These are phyloP conservation scores for Leptarthrus brevirostris DNA, from an alignment of 2,888 invertebrate genomes.

Conservation along the genomic window DNA sequence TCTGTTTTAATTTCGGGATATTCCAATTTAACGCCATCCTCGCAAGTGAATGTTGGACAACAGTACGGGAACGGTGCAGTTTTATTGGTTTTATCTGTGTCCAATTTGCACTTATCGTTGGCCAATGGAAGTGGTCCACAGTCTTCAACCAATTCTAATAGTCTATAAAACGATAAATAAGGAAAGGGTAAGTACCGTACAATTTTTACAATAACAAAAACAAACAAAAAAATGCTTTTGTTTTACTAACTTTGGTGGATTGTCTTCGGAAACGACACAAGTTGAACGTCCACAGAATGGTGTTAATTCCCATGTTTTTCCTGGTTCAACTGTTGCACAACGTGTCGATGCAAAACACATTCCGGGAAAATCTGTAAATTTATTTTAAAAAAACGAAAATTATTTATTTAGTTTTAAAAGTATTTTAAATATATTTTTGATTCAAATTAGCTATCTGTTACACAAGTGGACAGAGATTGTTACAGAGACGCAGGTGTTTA, in stretches of 20 bases:
- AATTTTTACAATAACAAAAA: too few species aligned
- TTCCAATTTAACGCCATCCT: conserved; percentile 85
- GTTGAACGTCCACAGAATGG: conserved; percentile 94
- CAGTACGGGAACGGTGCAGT: conserved; percentile 88
- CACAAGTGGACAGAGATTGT: too few species aligned
- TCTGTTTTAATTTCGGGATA: conserved; percentile 81
- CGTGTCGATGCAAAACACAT: conserved; percentile 91
- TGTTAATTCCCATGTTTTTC: conserved; percentile 84
- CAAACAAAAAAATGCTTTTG: background rate
- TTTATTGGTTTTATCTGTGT: conserved; percentile 87
- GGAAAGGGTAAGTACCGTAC: too few species aligned
- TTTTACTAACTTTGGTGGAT: conserved; percentile 69
- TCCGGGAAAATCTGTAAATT: conserved; percentile 81
- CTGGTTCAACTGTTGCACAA: conserved; percentile 88
- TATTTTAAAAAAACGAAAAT: too few species aligned
- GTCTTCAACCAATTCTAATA: conserved; percentile 87
- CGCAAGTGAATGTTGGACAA: conserved; percentile 87
- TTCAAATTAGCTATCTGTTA: too few species aligned
- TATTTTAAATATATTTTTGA: too few species aligned
- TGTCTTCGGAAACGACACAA: conserved; percentile 81
- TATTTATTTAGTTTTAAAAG: too few species aligned
- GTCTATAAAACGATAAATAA: conserved; percentile 65
- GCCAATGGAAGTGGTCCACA: conserved; percentile 89
- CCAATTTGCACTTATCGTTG: conserved; percentile 89
- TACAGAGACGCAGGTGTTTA: too few species aligned